Conservation (phyloP, 2,888 invertebrate species). For the Drosophila borealis region DNA sequence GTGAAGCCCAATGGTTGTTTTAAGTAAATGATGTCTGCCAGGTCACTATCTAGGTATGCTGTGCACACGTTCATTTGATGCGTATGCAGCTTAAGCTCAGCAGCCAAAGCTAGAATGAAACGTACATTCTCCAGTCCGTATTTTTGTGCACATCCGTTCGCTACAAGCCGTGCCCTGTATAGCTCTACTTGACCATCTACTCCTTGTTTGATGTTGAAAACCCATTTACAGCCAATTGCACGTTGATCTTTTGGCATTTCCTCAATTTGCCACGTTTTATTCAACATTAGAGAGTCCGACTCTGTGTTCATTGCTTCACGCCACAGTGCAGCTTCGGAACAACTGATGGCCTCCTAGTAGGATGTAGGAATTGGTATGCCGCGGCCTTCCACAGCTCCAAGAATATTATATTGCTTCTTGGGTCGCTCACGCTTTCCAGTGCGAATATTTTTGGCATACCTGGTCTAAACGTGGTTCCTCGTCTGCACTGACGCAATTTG, state of each 20-base stretch:
- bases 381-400: neutral
- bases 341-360: constrained; percentile 3
- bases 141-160: constrained; percentile 1
- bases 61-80: constrained; percentile 12
- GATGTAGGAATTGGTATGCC: constrained; percentile 3
- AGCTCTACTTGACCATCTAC: neutral
- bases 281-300: neutral
- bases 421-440: neutral
- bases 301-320: constrained; percentile 3
- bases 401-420: constrained; percentile 2
- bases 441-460: no score
- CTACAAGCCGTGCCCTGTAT: constrained; percentile 2
- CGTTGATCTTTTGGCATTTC: neutral
- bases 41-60: constrained; percentile 7
- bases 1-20: neutral
- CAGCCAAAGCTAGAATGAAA: neutral
- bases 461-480: no score
- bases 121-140: constrained; percentile 7
- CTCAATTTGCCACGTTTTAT: constrained; percentile 6
- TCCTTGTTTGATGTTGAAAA: neutral
- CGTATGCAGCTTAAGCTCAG: neutral
- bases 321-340: neutral
- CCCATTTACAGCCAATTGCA: constrained; percentile 4
- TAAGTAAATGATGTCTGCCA: constrained; percentile 1
- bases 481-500: no score